Evolutionary conservation across 1,140 invertebrate genomes (phyloP).

Genomic region (Lepidostoma basale): DNA sequence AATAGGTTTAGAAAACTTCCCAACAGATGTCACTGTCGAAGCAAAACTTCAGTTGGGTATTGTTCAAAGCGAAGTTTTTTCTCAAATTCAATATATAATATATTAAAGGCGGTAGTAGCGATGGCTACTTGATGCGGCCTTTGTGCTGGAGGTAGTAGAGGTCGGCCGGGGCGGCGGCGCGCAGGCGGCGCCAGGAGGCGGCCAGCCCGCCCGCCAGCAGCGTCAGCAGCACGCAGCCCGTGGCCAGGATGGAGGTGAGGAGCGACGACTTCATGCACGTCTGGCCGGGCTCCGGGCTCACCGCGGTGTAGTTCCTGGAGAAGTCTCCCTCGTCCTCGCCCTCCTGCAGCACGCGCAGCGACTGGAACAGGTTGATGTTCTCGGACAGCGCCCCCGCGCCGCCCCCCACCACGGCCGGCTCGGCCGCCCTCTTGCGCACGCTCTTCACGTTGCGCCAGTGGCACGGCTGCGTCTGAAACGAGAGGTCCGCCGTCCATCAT

Average conservation of each 20-base stretch:
- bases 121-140: slow-evolving; percentile 72
- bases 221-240: slow-evolving; percentile 71
- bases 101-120: too few species aligned
- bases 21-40: too few species aligned
- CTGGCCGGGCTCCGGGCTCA: slow-evolving; percentile 59
- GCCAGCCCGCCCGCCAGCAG: slow-evolving; percentile 72
- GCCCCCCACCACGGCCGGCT: slow-evolving; percentile 31
- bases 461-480: slow-evolving; percentile 84
- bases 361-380: slow-evolving; percentile 89
- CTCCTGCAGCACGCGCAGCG: slow-evolving; percentile 83
- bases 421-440: slow-evolving; percentile 69
- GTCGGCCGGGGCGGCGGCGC: slow-evolving; percentile 59
- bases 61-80: too few species aligned
- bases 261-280: slow-evolving; percentile 79
- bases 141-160: slow-evolving; percentile 74
- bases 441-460: slow-evolving; percentile 90
- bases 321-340: slow-evolving; percentile 75
- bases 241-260: slow-evolving; percentile 74
- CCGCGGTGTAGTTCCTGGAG: slow-evolving; percentile 42
- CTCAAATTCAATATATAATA: too few species aligned
- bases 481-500: slow-evolving; percentile 3
- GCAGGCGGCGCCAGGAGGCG: slow-evolving; percentile 73
- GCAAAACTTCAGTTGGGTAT: too few species aligned
- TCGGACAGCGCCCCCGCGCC: slow-evolving; percentile 76
- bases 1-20: too few species aligned